Evolutionary conservation across 1,140 invertebrate species (phyloP), one percentile per base, ranked within the genome.

Genomic region (Cydia pomonella): DNA sequence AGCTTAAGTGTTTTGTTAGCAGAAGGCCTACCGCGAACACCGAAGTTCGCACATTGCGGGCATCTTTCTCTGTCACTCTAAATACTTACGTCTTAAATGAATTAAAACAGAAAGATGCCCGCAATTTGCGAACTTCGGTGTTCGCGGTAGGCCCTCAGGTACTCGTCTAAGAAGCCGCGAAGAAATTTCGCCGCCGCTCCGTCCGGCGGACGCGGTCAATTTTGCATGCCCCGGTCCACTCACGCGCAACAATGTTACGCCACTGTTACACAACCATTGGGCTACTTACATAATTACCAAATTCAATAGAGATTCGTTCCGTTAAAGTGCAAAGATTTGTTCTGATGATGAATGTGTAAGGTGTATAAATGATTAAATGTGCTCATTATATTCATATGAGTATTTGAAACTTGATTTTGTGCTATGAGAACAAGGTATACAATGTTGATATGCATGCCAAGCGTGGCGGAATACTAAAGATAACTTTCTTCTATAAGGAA

Each of bases 131-230:
- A n/a, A n/a, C n/a, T n/a, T n/a, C n/a, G n/a, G n/a, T n/a, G n/a
- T n/a, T n/a, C n/a, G n/a, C n/a, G n/a, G n/a, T n/a, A n/a, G n/a
- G n/a, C n/a, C n/a, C n/a, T n/a, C n/a, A n/a, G n/a, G n/a, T 50
- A 50, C 47, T 50, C 16, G 18, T 59, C 53, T 23, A 23, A 59
- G 53, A 38, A 63, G 16, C 27, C 18, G 29, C 64, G 16, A 69
- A 29, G 7, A 69, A 69, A 69, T 38, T 33, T 38, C 23, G 29
- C 64, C 29, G 64, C 0, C 27, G n/a, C 21, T 33, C 9, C 33
- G 64, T 69, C 64, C 64, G 64, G 64, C 64, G 33, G 64, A 69
- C 64, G 18, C 29, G 27, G 64, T 18, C 64, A 69, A 69, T 69
- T 69, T 33, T 69, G 64, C 64, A 69, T 69, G 27, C 29, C n/a